These are phyloP conservation scores for Acropora tenuis DNA, from an alignment of 64 coral and sea anemone species.

Conservation along the genomic window DNA sequence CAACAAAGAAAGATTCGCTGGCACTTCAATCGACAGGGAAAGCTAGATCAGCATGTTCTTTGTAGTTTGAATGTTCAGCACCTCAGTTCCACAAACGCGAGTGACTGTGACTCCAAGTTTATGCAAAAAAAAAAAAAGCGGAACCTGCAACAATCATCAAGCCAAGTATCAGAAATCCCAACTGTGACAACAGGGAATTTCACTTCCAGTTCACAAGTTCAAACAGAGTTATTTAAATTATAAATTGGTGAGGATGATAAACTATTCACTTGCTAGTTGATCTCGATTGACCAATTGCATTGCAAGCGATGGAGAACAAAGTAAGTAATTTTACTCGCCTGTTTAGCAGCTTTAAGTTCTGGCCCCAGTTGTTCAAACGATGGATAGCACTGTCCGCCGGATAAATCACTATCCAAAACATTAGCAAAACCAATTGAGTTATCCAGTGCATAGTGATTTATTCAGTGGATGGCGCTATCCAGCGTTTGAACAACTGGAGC, in stretches of 20 bases:
- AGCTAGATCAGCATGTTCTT: constrained; percentile 32
- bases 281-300: constrained; percentile 7
- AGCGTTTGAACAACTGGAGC: too few species aligned
- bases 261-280: constrained; percentile 32
- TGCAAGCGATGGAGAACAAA: constrained; percentile 56
- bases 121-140: constrained; percentile 65
- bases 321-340: constrained; percentile 38
- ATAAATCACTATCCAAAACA: too few species aligned
- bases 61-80: constrained; percentile 65
- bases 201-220: constrained; percentile 21
- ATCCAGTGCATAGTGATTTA: too few species aligned
- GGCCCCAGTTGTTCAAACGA: too few species aligned
- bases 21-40: constrained; percentile 21
- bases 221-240: constrained; percentile 32
- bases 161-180: constrained; percentile 67
- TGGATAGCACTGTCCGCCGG: too few species aligned
- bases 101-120: constrained; percentile 20
- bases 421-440: too few species aligned
- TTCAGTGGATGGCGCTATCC: too few species aligned
- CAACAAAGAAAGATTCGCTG: constrained; percentile 69
- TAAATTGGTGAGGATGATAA: constrained; percentile 30
- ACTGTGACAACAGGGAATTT: constrained; percentile 41
- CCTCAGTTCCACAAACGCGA: constrained; percentile 29
- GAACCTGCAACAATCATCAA: constrained; percentile 56
- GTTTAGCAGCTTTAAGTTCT: constrained; percentile 54